These are phyloP conservation scores for Manis pentadactyla DNA, from an alignment of 2,797 vertebrate species.

Conservation along the genomic window DNA sequence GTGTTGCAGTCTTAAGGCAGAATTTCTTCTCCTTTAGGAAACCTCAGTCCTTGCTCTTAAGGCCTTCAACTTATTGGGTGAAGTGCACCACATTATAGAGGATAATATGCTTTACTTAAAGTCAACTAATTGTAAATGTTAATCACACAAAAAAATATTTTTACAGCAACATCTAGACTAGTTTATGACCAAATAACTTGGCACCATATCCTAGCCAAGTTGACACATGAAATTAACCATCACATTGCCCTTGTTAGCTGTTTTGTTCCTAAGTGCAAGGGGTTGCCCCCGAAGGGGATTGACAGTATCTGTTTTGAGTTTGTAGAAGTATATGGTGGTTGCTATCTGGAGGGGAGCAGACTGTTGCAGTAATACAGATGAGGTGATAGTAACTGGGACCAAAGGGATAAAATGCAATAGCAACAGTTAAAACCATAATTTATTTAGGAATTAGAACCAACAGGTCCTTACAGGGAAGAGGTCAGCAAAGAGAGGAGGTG, in stretches of 20 bases:
- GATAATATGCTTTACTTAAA: background rate
- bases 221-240: background rate
- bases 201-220: background rate
- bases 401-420: background rate
- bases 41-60: background rate
- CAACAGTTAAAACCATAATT: background rate
- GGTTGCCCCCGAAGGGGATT: background rate
- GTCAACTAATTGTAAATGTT: background rate
- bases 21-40: background rate
- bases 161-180: background rate
- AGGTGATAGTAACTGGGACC: background rate
- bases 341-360: background rate
- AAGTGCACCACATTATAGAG: background rate
- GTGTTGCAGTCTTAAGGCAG: background rate
- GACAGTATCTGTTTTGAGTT: background rate
- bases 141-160: background rate
- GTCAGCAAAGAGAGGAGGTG: background rate
- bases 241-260: background rate
- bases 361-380: background rate
- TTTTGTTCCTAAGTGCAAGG: background rate
- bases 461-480: background rate
- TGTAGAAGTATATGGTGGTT: background rate
- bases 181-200: background rate
- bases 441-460: background rate
- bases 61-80: background rate